A percentile compares a stretch with the other conserved stretches of the same genome.
phyloP scores from a whole-genome alignment of 2,113 vertebrate genomes.

The Danionella cerebrum region DNA sequence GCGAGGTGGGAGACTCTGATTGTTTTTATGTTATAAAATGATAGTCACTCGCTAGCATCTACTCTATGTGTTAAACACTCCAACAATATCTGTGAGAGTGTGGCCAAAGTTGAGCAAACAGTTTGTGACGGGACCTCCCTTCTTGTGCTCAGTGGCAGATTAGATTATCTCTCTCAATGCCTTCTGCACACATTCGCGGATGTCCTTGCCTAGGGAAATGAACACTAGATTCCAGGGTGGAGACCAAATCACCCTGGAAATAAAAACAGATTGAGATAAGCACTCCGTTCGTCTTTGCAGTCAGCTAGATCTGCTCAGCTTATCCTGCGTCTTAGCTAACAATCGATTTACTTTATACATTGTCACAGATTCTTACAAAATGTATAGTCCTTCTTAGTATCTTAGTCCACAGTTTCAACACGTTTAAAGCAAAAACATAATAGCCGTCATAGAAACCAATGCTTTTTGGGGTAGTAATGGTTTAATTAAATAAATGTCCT shows the following conservation, averaged over 20 bases:
- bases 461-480: too few relatives aligned
- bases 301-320: too few relatives aligned
- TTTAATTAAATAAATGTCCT: too few relatives aligned
- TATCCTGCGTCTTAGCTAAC: too few relatives aligned
- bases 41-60: background rate
- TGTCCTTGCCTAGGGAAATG: constrained; percentile 44
- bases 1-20: background rate
- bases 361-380: too few relatives aligned
- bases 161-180: constrained; percentile 34
- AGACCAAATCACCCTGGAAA: constrained; percentile 39
- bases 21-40: background rate
- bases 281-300: constrained; percentile 11
- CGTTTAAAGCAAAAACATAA: too few relatives aligned
- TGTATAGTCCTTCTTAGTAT: too few relatives aligned
- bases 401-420: too few relatives aligned
- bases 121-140: constrained; percentile 28
- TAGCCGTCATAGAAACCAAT: too few relatives aligned
- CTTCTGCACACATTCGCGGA: constrained; percentile 33
- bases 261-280: constrained; percentile 38
- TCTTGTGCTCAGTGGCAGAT: constrained; percentile 23
- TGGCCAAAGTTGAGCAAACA: background rate
- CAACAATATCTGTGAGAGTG: background rate
- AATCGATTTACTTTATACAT: too few relatives aligned
- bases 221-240: constrained; percentile 42
- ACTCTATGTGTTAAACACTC: background rate